phyloP scores from a whole-genome alignment of 2,888 invertebrate genomes.

The Xestia xanthographa region DNA sequence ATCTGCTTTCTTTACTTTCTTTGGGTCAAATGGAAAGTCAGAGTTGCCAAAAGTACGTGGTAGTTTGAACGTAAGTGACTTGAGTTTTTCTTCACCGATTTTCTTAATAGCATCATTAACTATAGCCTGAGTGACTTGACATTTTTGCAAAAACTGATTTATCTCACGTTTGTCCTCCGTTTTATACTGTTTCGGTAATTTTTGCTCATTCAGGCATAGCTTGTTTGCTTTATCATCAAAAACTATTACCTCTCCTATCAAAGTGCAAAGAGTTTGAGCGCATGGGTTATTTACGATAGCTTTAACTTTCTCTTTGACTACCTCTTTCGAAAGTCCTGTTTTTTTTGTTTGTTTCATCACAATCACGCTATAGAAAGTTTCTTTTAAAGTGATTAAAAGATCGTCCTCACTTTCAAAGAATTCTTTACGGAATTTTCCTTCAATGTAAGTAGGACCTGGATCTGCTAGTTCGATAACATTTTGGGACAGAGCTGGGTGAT shows the following conservation, averaged over 20 bases:
- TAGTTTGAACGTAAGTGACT: conserved; percentile 62
- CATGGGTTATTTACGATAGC: conserved; percentile 58
- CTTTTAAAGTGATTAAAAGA: conserved; percentile 59
- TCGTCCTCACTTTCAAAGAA: conserved; percentile 68
- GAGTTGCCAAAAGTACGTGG: conserved; percentile 70
- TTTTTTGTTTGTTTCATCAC: conserved; percentile 60
- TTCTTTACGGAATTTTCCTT: conserved; percentile 64
- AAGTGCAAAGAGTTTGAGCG: conserved; percentile 61
- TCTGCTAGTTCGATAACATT: conserved; percentile 64
- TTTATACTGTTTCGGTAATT: conserved; percentile 61
- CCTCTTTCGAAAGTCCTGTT: conserved; percentile 50
- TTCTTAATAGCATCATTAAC: conserved; percentile 63
- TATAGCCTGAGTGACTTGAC: conserved; percentile 57
- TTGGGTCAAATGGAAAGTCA: conserved; percentile 65
- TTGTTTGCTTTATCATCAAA: conserved; percentile 59
- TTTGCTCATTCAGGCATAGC: conserved; percentile 49
- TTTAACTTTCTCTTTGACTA: conserved; percentile 54
- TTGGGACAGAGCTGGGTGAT: conserved; percentile 70
- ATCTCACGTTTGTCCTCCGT: conserved; percentile 54
- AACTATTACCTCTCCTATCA: conserved; percentile 67
- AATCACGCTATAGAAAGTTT: conserved; percentile 65
- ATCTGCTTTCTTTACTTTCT: conserved; percentile 31
- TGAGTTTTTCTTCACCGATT: conserved; percentile 57
- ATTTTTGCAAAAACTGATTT: conserved; percentile 57
- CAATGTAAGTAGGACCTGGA: conserved; percentile 22